phyloP scores from a whole-genome alignment of 2,888 invertebrate genomes.

The Agrypnus murinus region DNA sequence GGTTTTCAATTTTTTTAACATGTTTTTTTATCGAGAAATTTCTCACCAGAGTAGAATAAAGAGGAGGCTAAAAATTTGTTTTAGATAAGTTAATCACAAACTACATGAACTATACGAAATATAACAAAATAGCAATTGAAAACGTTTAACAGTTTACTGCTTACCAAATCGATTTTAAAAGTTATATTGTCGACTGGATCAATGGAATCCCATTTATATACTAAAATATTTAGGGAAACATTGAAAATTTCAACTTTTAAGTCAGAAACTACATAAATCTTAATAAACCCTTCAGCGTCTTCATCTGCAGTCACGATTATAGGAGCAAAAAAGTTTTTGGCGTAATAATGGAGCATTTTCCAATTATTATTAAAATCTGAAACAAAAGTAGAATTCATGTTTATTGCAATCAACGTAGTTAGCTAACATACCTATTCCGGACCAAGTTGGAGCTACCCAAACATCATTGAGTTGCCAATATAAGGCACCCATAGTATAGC shows the following conservation, averaged over 20 bases:
- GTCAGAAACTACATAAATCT: constrained; percentile 81
- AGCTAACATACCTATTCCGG: constrained; percentile 81
- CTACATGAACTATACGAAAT: too few relatives aligned
- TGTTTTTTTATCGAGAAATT: not conserved
- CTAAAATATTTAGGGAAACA: constrained; percentile 73
- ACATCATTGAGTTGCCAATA: constrained; percentile 99
- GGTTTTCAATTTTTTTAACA: not conserved
- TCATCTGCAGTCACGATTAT: constrained; percentile 78
- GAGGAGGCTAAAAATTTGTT: constrained; percentile 61
- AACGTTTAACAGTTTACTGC: not conserved
- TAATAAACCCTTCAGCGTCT: constrained; percentile 71
- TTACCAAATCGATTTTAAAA: constrained; percentile 30
- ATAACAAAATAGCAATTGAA: too few relatives aligned
- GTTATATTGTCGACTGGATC: constrained; percentile 48
- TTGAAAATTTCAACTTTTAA: constrained; percentile 60
- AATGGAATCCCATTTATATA: constrained; percentile 74
- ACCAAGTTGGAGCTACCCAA: constrained; percentile 98
- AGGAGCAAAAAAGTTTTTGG: constrained; percentile 88
- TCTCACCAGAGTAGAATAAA: constrained; percentile 55
- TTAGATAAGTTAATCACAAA: too few relatives aligned
- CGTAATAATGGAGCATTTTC: constrained; percentile 86
- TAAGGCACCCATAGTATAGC: constrained; percentile 94
- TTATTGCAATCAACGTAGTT: not conserved
- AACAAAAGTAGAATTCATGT: too few relatives aligned
- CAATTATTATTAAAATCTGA: constrained; percentile 67